A percentile compares a stretch with the other conserved stretches of the same genome.
Conservation (phyloP, 1,140 invertebrate genomes). For the Lepeophtheirus salmonis region DNA sequence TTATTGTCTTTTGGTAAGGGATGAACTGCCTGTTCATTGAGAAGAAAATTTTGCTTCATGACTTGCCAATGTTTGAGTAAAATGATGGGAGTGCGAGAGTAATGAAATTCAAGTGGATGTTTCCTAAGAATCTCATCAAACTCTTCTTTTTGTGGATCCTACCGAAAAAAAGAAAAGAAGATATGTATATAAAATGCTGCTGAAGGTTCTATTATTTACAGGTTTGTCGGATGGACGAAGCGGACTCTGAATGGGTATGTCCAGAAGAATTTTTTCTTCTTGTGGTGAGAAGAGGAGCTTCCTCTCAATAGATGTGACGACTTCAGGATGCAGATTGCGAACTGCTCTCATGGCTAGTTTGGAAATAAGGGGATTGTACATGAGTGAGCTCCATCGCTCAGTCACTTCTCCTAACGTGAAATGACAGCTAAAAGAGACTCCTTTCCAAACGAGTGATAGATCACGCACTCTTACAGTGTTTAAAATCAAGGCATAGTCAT, state of each 20-base stretch:
- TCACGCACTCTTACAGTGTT: constrained; percentile 86
- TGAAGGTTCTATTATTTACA: background rate
- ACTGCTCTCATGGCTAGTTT: constrained; percentile 74
- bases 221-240: background rate
- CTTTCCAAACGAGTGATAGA: constrained; percentile 61
- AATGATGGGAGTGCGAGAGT: constrained; percentile 59
- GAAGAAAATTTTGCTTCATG: constrained; percentile 75
- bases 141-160: constrained; percentile 31
- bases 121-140: constrained; percentile 72
- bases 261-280: constrained; percentile 69
- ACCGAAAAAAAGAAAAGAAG: background rate
- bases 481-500: constrained; percentile 80
- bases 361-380: constrained; percentile 74
- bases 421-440: constrained; percentile 85
- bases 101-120: constrained; percentile 65
- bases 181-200: background rate
- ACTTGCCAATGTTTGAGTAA: constrained; percentile 74
- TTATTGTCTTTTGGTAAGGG: constrained; percentile 26
- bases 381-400: constrained; percentile 79
- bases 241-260: constrained; percentile 53
- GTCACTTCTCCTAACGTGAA: constrained; percentile 85
- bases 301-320: constrained; percentile 62
- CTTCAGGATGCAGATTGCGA: constrained; percentile 75
- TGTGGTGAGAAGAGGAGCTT: constrained; percentile 69
- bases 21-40: constrained; percentile 58